Evolutionary conservation across 2,113 vertebrate genomes (phyloP), one percentile per base, ranked within the genome.

Genomic region (Pseudorhombus dupliciocellatus): DNA sequence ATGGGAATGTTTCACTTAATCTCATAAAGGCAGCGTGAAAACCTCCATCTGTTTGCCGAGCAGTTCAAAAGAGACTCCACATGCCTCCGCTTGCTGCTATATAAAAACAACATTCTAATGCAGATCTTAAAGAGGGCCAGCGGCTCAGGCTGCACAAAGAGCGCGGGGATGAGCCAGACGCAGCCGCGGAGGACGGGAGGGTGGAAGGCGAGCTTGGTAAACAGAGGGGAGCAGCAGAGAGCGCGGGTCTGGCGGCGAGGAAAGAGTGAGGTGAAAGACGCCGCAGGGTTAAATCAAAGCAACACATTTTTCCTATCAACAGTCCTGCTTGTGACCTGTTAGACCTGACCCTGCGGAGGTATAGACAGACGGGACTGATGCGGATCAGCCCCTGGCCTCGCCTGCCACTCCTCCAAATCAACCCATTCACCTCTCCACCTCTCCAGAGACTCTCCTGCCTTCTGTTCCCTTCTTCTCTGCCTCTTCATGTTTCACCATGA

Each of bases 1-100:
- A 91, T 84, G 77, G 78, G 80, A 91, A 92, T 92, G 89, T 92
- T 91, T 91, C 66, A 70, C 91, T 91, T 93, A 92, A 93, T 93
- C 92, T 92, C 89, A 85, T 86, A 89, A 92, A 93, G 87, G 88
- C 87, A 57, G 82, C 67, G 71, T 90, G 86, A 92, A 92, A 88
- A 88, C 71, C 77, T 87, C 76, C 78, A 84, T 89, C 86, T 91
- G 80, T 89, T 91, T 88, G 88, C 73, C 10, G 69, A 88, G 84
- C 74, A 73, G 88, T 92, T 92, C 86, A 92, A 92, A 92, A 87
- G 89, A 86, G 73, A 51, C 80, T 87, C 85, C 73, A 81, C 92
- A 87, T 91, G 93, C 88, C 92, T 91, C 90, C 88, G 89, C 92
- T 88, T 92, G 92, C 90, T 86, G 87, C 82, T 73, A 84, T 85